phyloP scores from a whole-genome alignment of 1,140 invertebrate genomes.

The Nymphalis io region DNA sequence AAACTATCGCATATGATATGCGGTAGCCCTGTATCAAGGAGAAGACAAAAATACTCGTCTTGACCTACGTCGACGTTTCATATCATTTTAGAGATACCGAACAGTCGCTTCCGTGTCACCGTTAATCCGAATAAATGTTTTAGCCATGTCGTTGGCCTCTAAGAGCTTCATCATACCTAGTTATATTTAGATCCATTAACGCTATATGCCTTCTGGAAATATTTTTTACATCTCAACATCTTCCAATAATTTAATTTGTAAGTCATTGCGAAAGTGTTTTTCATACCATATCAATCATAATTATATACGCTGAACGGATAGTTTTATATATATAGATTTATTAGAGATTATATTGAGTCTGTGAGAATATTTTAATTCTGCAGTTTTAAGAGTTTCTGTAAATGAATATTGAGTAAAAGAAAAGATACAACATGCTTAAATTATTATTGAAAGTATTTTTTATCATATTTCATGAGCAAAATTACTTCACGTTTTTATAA shows the following conservation, averaged over 20 bases:
- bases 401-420: too few species aligned
- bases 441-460: too few species aligned
- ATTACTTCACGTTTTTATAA: neutral
- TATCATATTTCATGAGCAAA: neutral
- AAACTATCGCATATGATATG: constrained; percentile 66
- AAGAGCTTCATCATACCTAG: constrained; percentile 5
- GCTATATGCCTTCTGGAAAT: neutral
- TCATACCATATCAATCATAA: too few species aligned
- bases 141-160: constrained; percentile 14
- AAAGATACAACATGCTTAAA: too few species aligned
- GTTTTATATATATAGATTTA: too few species aligned
- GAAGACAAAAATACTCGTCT: constrained; percentile 71
- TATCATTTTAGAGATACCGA: constrained; percentile 55
- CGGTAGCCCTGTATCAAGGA: constrained; percentile 76
- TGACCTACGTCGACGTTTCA: constrained; percentile 66
- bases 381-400: too few species aligned
- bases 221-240: neutral
- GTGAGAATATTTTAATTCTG: too few species aligned
- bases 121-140: constrained; percentile 15
- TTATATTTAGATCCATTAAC: constrained; percentile 1
- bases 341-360: too few species aligned
- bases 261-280: too few species aligned
- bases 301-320: too few species aligned
- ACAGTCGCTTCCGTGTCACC: constrained; percentile 32
- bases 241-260: too few species aligned